Conservation (phyloP, 2,113 vertebrate genomes). For the Hemiprocne comata region DNA sequence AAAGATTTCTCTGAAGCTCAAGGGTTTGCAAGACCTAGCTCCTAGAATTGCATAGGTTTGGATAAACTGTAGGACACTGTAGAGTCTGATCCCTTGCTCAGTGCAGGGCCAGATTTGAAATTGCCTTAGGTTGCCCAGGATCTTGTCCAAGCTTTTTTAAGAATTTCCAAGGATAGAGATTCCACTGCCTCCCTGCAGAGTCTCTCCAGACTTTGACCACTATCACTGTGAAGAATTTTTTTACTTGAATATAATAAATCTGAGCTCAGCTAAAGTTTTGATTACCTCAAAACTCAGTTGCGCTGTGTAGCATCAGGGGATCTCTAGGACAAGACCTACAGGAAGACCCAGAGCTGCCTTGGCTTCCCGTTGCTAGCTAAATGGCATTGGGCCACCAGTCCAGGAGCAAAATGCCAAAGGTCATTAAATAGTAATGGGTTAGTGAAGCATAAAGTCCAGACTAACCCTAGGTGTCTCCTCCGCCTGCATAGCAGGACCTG, state of each 20-base stretch:
- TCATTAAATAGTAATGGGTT: not conserved
- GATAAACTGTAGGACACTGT: not conserved
- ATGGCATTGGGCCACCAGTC: not conserved
- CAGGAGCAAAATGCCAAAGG: not conserved
- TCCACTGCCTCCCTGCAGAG: not conserved
- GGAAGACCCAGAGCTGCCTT: not conserved
- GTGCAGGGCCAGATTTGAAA: not conserved
- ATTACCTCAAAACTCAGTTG: not conserved
- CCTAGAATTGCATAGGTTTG: not conserved
- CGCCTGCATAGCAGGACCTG: not conserved
- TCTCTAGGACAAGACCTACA: not conserved
- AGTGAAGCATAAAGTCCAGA: not conserved
- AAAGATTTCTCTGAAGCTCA: not conserved
- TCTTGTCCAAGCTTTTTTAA: not conserved
- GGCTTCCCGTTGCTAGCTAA: not conserved
- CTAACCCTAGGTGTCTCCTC: not conserved
- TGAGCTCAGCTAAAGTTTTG: not conserved
- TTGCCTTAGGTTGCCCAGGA: not conserved
- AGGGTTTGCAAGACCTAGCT: not conserved
- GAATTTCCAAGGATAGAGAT: not conserved
- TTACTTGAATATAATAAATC: not conserved
- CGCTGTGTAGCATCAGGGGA: accelerated
- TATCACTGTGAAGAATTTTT: not conserved
- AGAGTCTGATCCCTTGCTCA: not conserved
- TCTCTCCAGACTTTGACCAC: not conserved